Base-by-base conservation (phyloP, 2,113 vertebrate genomes). In the Pygathrix nemaeus region DNA sequence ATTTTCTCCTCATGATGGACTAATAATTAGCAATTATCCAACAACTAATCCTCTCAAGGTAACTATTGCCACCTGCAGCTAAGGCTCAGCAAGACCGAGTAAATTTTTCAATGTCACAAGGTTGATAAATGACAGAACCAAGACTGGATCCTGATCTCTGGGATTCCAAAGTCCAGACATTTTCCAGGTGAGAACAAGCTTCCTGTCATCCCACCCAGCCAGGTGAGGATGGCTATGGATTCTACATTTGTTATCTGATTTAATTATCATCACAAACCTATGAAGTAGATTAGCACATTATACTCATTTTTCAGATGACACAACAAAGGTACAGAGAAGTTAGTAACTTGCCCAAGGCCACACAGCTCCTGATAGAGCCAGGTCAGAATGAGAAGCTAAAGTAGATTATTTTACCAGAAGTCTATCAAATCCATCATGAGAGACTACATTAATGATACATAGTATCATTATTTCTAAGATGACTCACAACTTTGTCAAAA, bases 1-100 rank as follows among this genome's bases (percentile, higher is more conserved):
- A 59, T 90, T 88, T 86, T 78, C 83, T 96, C 90, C 79, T 94
- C 61, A 61, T 52, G 38, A 73, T 16, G 16, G 68, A 75, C 50
- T 88, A 85, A 72, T 92, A 84, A 93, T 90, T 66, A 95, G 70
- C 16, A 68, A 91, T 90, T 82, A 95, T 61, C 84, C 90, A 55
- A 86, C 11, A 57, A 25, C 66, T 93, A 81, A 81, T 81, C 50
- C 43, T 92, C 66, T 92, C 59, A 84, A 20, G 32, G 17, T 89
- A 78, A 87, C 25, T 70, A 68, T 11, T 85, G 68, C 59, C 40
- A 80, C 38, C 32, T 61, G 84, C 8, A 38, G 18, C 35, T 83
- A 91, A 76, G 64, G 85, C 43, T 84, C 40, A 68, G 73, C 61
- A 93, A 66, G n/a, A 12, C 14, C 64, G 88, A 52, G 43, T 35